A percentile compares a stretch with the other conserved stretches of the same genome.
These are phyloP conservation scores for Antheraea assamensis DNA, from an alignment of 2,888 invertebrate genomes.

Conservation along the genomic window DNA sequence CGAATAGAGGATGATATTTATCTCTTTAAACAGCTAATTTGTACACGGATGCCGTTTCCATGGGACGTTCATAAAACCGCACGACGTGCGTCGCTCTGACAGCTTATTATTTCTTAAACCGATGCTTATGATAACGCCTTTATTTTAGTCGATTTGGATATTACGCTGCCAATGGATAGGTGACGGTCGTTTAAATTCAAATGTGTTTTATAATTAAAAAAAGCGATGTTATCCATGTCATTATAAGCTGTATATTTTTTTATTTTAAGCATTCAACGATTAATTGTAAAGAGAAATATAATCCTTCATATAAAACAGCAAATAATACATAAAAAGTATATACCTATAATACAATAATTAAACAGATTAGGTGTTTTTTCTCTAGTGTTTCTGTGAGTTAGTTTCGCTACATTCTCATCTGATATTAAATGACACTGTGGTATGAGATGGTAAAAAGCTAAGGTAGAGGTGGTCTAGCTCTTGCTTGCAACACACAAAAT, in stretches of 20 bases:
- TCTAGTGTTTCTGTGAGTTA: too few relatives aligned
- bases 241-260: neutral
- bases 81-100: conserved; percentile 52
- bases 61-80: conserved; percentile 43
- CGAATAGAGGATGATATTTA: conserved; percentile 43
- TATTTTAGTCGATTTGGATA: neutral
- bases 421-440: too few relatives aligned
- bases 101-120: conserved; percentile 11
- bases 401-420: too few relatives aligned
- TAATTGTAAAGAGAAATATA: neutral
- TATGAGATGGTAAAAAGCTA: too few relatives aligned
- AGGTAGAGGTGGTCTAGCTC: too few relatives aligned
- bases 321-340: too few relatives aligned
- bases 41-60: conserved; percentile 59
- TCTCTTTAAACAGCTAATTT: conserved; percentile 59
- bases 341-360: too few relatives aligned
- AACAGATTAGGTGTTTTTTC: too few relatives aligned
- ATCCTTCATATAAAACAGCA: neutral
- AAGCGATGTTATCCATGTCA: neutral
- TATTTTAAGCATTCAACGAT: neutral
- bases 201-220: neutral
- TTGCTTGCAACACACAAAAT: too few relatives aligned
- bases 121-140: conserved; percentile 5
- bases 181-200: neutral
- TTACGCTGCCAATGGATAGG: neutral